These are phyloP conservation scores for Urocitellus parryii DNA, from an alignment of 2,113 vertebrate species.

Conservation along the genomic window DNA sequence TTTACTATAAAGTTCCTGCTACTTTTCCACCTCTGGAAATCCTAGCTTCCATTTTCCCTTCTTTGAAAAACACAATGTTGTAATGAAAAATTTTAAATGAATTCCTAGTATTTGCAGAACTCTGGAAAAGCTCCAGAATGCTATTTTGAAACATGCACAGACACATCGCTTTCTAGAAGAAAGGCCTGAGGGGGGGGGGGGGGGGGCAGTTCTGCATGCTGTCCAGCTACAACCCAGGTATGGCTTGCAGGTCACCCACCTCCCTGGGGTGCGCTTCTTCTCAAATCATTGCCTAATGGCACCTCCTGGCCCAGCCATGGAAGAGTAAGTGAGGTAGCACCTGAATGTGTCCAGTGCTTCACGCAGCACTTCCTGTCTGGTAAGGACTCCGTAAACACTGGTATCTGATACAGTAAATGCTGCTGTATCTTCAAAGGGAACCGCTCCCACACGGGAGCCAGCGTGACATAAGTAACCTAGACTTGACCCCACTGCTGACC, in stretches of 20 bases:
- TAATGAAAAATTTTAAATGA: background rate
- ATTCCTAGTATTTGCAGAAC: background rate
- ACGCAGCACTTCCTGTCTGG: rapidly evolving
- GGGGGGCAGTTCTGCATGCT: background rate
- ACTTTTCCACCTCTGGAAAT: background rate
- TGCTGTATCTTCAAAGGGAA: too few species aligned
- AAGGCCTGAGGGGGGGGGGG: background rate
- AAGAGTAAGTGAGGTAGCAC: background rate
- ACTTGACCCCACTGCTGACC: rapidly evolving
- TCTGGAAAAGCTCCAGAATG: background rate
- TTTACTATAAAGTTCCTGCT: background rate
- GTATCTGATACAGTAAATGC: background rate
- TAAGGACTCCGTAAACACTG: too few species aligned
- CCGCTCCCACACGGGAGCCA: rapidly evolving
- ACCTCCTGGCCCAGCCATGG: background rate
- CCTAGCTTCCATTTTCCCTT: too few species aligned
- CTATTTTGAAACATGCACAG: background rate
- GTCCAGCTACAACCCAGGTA: too few species aligned
- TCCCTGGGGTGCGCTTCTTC: background rate
- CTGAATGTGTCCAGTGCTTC: rapidly evolving
- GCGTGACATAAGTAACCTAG: rapidly evolving
- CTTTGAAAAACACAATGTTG: background rate
- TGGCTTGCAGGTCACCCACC: background rate
- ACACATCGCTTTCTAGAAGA: background rate
- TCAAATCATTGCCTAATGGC: too few species aligned